Conservation (phyloP, 2,797 vertebrate genomes). For the Triplophysa yarkandensis region DNA sequence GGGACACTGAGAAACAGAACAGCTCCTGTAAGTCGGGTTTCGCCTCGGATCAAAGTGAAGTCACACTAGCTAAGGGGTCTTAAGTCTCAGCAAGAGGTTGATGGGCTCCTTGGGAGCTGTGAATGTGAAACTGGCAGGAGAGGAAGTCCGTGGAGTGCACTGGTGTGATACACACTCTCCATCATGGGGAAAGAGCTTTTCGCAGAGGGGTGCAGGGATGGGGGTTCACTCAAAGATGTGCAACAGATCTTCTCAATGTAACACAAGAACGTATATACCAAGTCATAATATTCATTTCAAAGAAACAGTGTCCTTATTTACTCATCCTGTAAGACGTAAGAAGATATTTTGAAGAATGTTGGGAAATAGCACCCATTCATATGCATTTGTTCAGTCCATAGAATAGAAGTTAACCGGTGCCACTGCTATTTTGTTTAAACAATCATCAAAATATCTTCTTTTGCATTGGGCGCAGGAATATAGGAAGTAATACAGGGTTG, state of each 20-base stretch:
- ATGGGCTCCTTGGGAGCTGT: slow-evolving; percentile 42
- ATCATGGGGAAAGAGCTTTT: slow-evolving; percentile 32
- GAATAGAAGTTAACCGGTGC: no score
- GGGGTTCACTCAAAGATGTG: neutral
- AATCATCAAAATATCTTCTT: no score
- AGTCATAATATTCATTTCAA: no score
- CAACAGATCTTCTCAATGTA: neutral
- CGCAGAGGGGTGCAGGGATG: neutral
- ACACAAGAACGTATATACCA: neutral
- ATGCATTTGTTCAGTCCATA: no score
- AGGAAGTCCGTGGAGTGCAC: slow-evolving; percentile 18
- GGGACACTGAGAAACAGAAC: neutral
- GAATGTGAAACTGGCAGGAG: slow-evolving; percentile 39
- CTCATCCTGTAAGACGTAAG: no score
- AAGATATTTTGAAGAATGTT: no score
- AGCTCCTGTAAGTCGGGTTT: neutral
- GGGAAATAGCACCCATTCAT: no score
- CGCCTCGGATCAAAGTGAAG: slow-evolving; percentile 31
- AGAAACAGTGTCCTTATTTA: no score
- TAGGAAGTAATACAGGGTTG: no score
- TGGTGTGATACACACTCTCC: slow-evolving; percentile 20
- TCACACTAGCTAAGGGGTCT: slow-evolving; percentile 39
- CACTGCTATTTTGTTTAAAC: no score
- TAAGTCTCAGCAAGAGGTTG: slow-evolving; percentile 38
- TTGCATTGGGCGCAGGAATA: no score